phyloP scores from a whole-genome alignment of 2,797 vertebrate species.

The Acanthiza pusilla region DNA sequence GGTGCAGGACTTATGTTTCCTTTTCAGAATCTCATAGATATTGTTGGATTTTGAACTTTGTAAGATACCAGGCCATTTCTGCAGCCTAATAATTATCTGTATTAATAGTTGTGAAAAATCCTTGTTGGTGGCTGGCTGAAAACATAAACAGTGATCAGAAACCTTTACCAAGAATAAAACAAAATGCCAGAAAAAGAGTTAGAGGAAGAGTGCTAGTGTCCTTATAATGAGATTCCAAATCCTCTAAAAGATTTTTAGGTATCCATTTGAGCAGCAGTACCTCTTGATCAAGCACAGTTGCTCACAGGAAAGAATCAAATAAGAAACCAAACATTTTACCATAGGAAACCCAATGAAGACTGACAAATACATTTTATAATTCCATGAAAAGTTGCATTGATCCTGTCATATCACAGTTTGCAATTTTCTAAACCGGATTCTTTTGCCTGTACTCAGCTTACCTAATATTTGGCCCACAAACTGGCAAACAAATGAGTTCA shows the following conservation, averaged over 20 bases:
- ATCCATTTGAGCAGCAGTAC: not conserved
- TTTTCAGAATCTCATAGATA: not conserved
- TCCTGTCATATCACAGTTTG: not conserved
- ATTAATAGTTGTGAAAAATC: not conserved
- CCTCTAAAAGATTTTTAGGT: not conserved
- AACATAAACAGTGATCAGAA: not conserved
- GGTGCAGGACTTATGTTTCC: not conserved
- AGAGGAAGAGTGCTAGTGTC: not conserved
- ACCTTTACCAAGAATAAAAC: not conserved
- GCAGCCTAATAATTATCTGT: not conserved
- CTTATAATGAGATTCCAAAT: not conserved
- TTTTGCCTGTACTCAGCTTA: not conserved
- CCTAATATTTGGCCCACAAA: not conserved
- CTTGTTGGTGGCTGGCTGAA: not conserved
- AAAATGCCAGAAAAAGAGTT: not conserved
- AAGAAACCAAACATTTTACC: not conserved
- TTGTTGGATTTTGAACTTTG: not conserved
- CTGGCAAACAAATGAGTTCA: not conserved
- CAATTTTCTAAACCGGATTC: not conserved
- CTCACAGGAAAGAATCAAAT: not conserved
- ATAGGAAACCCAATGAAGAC: not conserved
- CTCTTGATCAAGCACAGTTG: not conserved
- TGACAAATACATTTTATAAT: not conserved
- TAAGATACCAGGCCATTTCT: not conserved
- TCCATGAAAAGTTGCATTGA: not conserved